These are phyloP conservation scores for Hippotragus niger DNA, from an alignment of 2,113 vertebrate species.

Conservation along the genomic window DNA sequence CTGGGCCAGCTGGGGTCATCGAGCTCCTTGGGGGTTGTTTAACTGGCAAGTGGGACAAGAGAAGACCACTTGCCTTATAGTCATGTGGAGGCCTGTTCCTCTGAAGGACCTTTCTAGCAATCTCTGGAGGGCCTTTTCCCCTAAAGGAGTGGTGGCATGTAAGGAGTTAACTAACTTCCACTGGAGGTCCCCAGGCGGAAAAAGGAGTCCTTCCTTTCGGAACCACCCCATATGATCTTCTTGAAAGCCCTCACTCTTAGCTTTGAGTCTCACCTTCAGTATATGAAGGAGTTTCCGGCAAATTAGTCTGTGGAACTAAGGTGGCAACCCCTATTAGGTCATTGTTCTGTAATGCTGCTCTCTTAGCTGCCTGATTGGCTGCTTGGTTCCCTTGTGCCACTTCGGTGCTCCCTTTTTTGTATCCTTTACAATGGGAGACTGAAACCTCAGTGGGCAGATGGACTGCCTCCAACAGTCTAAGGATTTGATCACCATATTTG, in stretches of 20 bases:
- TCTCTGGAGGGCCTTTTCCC: neutral
- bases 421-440: neutral
- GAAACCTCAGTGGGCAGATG: neutral
- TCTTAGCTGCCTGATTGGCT: neutral
- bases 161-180: neutral
- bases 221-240: neutral
- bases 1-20: neutral
- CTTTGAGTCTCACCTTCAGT: neutral
- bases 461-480: neutral
- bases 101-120: neutral
- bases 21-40: neutral
- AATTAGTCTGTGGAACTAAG: neutral
- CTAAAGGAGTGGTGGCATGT: neutral
- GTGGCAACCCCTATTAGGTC: neutral
- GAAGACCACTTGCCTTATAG: neutral
- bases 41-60: neutral
- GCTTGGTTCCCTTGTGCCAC: neutral
- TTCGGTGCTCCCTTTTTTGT: neutral
- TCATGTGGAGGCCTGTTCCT: neutral
- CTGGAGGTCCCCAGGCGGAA: neutral
- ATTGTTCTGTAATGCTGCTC: neutral
- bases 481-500: neutral
- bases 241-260: neutral
- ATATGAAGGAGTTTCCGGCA: neutral
- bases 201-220: neutral